phyloP scores from a whole-genome alignment of 2,888 invertebrate species.

The Dyspetes luteomarginatus region DNA sequence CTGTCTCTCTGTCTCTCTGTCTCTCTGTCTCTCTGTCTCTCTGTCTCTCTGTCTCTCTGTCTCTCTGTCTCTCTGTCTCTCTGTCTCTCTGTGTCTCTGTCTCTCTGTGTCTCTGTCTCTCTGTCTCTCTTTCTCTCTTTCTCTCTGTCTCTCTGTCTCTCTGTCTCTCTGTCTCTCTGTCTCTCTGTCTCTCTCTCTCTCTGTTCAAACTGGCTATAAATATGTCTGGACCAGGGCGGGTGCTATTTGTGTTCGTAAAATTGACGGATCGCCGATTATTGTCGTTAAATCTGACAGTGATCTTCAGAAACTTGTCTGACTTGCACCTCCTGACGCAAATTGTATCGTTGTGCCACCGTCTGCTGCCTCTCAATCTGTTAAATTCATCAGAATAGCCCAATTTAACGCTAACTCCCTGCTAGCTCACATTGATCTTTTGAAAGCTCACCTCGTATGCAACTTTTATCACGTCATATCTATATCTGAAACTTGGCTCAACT shows the following conservation, averaged over 20 bases:
- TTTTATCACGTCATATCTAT: not conserved
- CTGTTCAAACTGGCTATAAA: not conserved
- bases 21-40: too few species aligned
- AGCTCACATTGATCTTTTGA: not conserved
- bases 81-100: too few species aligned
- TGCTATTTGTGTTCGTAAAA: not conserved
- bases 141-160: not conserved
- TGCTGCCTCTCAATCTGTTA: not conserved
- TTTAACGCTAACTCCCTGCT: not conserved
- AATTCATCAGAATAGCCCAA: not conserved
- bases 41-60: too few species aligned
- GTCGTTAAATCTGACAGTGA: not conserved
- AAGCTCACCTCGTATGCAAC: not conserved
- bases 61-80: too few species aligned
- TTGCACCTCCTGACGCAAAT: not conserved
- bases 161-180: too few species aligned
- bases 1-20: too few species aligned
- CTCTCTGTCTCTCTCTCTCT: too few species aligned
- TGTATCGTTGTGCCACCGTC: not conserved
- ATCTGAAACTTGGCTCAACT: conserved; percentile 30
- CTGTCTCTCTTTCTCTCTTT: too few species aligned
- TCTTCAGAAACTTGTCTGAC: not conserved
- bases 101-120: too few species aligned
- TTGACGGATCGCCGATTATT: not conserved
- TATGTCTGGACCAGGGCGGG: not conserved